Base-by-base conservation (phyloP, 2,888 invertebrate genomes). In the Drosophila borealis region DNA sequence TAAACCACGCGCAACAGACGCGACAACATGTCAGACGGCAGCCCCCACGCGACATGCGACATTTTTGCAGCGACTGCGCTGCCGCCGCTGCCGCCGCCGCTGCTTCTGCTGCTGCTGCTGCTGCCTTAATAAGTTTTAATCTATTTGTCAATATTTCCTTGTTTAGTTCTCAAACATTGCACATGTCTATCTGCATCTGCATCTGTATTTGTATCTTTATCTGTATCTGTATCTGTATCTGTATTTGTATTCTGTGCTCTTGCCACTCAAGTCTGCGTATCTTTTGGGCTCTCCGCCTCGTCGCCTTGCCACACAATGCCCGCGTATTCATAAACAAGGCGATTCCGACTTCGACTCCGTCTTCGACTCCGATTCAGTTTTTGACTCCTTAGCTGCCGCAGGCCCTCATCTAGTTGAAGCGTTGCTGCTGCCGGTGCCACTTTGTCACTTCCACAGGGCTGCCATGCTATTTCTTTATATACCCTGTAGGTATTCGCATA, bases 141-240 rank as follows among this genome's bases (percentile, higher is more conserved):
- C 83, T 89, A 89, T 89, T 82, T 84, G 83, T 88, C 83, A 88
- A 88, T 89, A 83, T 89, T 83, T 83, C 67, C 83, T 73, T 88
- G 83, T 89, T 85, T 83, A 84, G 80, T 78, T 78, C 72, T 74
- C 81, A 87, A 87, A 89, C 82, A 89, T 69, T 72, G 61, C 57
- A 59, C 66, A 39, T 68, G 66, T 59, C 63, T 60, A 78, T 71
- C 60, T 63, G 73, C 48, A 49, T 67, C 48, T 64, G 56, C 42
- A 44, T 51, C 45, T 61, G 62, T 59, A 67, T 66, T 46, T 80
- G 68, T 36, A 29, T 62, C 17, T 66, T 36, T 46, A 39, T 36
- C 19, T 63, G 39, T 44, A 46, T 50, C 19, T 74, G 59, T 37
- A 25, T 36, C 29, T 51, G 39, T 42, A 51, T 53, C 39, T 70